A percentile compares a stretch with the other conserved stretches of the same genome.
Evolutionary conservation across 2,888 invertebrate genomes (phyloP).

Genomic region (Macrophya annulata): DNA sequence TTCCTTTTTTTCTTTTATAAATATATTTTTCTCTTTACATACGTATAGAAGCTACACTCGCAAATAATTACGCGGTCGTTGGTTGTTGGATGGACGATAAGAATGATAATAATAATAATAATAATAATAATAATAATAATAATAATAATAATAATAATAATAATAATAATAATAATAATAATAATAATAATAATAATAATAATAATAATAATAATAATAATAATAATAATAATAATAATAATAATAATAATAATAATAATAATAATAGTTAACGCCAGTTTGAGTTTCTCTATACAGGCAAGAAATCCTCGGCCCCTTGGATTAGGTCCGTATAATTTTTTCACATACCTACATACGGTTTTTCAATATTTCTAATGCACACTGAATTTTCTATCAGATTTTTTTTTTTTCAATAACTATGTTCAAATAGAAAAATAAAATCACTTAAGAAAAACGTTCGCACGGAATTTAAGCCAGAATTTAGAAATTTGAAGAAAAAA

Average conservation of each 20-base stretch:
- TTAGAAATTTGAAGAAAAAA: too few species aligned
- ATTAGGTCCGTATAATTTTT: too few species aligned
- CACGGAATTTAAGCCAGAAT: too few species aligned
- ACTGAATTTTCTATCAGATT: too few species aligned
- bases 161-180: neutral
- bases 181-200: neutral
- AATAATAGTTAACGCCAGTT: neutral
- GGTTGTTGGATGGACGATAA: constrained; percentile 1
- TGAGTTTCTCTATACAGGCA: neutral
- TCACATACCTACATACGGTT: too few species aligned
- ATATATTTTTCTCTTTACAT: neutral
- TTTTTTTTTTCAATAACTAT: too few species aligned
- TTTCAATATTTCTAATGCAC: too few species aligned
- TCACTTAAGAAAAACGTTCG: too few species aligned
- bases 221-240: neutral
- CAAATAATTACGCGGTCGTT: constrained; percentile 1
- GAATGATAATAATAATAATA: neutral
- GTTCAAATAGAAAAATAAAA: too few species aligned
- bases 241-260: neutral
- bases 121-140: neutral
- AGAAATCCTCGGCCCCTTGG: too few species aligned
- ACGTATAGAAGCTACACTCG: neutral
- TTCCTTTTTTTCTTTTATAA: neutral
- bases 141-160: neutral
- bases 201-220: neutral